Conservation (phyloP, 2,888 invertebrate species). For the Cataglyphis rosenhaueri region DNA sequence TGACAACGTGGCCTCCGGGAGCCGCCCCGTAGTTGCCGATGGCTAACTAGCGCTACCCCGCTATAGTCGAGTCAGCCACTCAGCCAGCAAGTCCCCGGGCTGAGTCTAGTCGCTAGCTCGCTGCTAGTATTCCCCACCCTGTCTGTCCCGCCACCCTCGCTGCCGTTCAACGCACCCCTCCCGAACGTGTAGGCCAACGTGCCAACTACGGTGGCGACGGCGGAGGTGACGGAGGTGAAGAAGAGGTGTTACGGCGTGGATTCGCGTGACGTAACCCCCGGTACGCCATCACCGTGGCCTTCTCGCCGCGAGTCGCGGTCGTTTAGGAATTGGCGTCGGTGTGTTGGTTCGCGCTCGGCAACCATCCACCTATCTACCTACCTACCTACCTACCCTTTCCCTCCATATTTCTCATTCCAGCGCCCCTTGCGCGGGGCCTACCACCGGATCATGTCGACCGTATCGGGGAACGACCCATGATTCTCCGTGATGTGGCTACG, state of each 20-base stretch:
- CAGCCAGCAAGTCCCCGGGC: slow-evolving; percentile 84
- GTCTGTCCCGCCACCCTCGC: slow-evolving; percentile 61
- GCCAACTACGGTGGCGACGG: slow-evolving; percentile 62
- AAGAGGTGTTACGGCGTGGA: slow-evolving; percentile 65
- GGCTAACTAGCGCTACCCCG: slow-evolving; percentile 81
- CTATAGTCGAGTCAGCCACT: slow-evolving; percentile 80
- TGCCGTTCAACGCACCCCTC: slow-evolving; percentile 54
- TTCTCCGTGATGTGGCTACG: slow-evolving; percentile 70
- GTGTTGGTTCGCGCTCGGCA: slow-evolving; percentile 64
- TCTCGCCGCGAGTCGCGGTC: slow-evolving; percentile 67
- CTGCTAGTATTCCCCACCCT: slow-evolving; percentile 72
- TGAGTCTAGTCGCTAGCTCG: slow-evolving; percentile 70
- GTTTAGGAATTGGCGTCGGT: slow-evolving; percentile 68
- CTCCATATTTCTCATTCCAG: slow-evolving; percentile 31
- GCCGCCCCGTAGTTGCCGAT: slow-evolving; percentile 79
- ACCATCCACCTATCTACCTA: slow-evolving; percentile 28
- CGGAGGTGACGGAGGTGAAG: slow-evolving; percentile 50
- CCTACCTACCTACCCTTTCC: slow-evolving; percentile 12
- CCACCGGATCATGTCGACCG: slow-evolving; percentile 52
- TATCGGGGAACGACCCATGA: slow-evolving; percentile 73
- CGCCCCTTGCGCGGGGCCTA: slow-evolving; percentile 35
- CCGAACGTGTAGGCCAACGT: slow-evolving; percentile 66
- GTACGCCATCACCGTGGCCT: slow-evolving; percentile 62
- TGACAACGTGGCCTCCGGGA: slow-evolving; percentile 82
- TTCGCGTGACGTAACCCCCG: slow-evolving; percentile 63